Base-by-base conservation (phyloP, 2,888 invertebrate genomes). In the Andrena marginata region DNA sequence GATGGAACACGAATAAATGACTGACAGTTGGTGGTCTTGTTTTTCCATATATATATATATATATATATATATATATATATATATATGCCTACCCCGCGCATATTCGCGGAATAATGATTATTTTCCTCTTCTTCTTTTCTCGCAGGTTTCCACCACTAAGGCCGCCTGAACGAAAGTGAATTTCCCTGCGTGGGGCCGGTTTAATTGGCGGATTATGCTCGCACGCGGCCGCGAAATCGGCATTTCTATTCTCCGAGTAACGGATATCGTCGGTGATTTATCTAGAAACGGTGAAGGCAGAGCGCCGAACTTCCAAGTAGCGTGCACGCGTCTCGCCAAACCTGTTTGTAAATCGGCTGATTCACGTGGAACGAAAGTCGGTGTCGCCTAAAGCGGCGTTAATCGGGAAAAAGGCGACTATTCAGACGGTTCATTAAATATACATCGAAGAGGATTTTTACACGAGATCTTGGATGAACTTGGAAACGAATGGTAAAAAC, bases 111-210 rank as follows among this genome's bases (percentile, higher is more conserved):
- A n/a, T 54, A 35, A 51, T 60, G 48, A 75, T 72, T 68, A 69
- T 64, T 62, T 72, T 23, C 54, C 5, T 35, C 2, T 8, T 0
- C 42, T 42, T 42, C 16, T 42, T 42, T 42, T 42, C 13, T 16
- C 42, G 42, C 42, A 42, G 20, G 7, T 62, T 73, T 65, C 64
- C 54, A 68, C n/a, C 51, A 42, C 35, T 31, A 60, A 84, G 71
- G 56, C 70, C 42, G 49, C 75, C 75, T 72, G 49, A 81, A 88
- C 67, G 89, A 88, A 89, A 88, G 85, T 83, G 80, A 89, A 84
- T 80, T 83, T 86, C 75, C 69, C 77, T 71, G 33, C 48, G 56
- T 42, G 62, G 69, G 62, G 49, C 71, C 59, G 70, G 69, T 59
- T 79, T 63, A 74, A 63, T 80, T 80, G 67, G 79, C 33, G 33